Percentiles rank a stretch among this genome's conserved stretches.
Conservation (phyloP, 2,797 vertebrate genomes). For the Numenius phaeopus region DNA sequence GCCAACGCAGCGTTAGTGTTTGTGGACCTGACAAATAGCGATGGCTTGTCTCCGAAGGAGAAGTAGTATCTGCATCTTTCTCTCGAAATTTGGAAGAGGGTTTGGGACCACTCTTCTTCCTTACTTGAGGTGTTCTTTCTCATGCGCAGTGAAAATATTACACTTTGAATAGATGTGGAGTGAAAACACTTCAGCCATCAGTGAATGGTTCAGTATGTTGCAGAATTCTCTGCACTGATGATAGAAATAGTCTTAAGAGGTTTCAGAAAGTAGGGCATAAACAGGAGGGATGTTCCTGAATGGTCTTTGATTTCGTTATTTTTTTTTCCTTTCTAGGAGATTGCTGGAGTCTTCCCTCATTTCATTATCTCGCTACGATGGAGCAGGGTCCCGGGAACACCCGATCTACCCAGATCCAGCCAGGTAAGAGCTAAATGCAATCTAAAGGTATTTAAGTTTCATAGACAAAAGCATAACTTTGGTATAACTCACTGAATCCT, state of each 20-base stretch:
- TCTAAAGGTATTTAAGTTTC: background rate
- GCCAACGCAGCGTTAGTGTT: background rate
- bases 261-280: background rate
- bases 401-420: constrained; percentile 99
- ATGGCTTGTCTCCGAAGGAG: background rate
- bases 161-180: background rate
- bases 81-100: background rate
- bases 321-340: constrained; percentile 85
- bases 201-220: background rate
- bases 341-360: constrained; percentile 96
- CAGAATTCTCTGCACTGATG: background rate
- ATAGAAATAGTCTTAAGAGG: background rate
- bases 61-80: background rate
- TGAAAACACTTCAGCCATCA: background rate
- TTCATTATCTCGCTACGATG: constrained; percentile 95
- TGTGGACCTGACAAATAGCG: background rate
- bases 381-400: constrained; percentile 96
- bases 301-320: constrained; percentile 65
- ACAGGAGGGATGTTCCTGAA: background rate
- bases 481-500: background rate
- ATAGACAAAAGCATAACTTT: background rate
- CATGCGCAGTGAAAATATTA: background rate
- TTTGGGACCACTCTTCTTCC: background rate
- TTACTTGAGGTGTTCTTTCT: background rate
- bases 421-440: constrained; percentile 84